Evolutionary conservation across 2,797 vertebrate genomes (phyloP).

Genomic region (Scyliorhinus canicula): DNA sequence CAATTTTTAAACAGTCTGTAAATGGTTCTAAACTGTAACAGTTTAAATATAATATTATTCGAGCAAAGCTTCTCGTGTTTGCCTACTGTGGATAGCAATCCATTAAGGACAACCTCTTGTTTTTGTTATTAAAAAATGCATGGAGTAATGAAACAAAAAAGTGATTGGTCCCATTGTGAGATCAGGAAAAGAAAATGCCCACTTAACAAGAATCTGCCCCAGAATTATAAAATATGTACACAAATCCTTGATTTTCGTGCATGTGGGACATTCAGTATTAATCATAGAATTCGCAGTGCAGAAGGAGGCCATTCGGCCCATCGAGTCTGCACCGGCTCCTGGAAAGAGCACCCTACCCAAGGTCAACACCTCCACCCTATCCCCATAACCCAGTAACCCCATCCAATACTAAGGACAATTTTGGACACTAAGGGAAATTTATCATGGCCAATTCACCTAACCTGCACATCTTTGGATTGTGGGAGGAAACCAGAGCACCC

Average conservation of each 20-base stretch:
- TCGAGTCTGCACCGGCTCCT: too few relatives aligned
- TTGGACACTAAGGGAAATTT: too few relatives aligned
- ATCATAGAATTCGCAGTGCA: too few relatives aligned
- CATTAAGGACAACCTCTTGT: neutral
- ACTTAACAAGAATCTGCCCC: neutral
- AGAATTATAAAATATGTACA: neutral
- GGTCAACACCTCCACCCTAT: too few relatives aligned
- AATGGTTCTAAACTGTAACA: neutral
- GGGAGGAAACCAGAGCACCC: too few relatives aligned
- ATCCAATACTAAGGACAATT: too few relatives aligned
- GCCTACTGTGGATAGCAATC: neutral
- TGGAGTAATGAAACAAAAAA: neutral
- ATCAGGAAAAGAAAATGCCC: neutral
- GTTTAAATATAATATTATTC: neutral
- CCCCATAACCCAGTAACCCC: too few relatives aligned
- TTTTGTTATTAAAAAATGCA: neutral
- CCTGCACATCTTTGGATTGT: too few relatives aligned
- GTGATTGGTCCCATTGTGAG: neutral
- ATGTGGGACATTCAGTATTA: neutral
- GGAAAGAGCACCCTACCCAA: too few relatives aligned
- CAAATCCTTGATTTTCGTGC: neutral
- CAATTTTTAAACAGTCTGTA: neutral
- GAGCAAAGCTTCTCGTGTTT: neutral
- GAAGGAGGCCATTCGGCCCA: too few relatives aligned
- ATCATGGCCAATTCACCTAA: too few relatives aligned